These are phyloP conservation scores for Scotopteryx bipunctaria DNA, from an alignment of 2,888 invertebrate species.

Conservation along the genomic window DNA sequence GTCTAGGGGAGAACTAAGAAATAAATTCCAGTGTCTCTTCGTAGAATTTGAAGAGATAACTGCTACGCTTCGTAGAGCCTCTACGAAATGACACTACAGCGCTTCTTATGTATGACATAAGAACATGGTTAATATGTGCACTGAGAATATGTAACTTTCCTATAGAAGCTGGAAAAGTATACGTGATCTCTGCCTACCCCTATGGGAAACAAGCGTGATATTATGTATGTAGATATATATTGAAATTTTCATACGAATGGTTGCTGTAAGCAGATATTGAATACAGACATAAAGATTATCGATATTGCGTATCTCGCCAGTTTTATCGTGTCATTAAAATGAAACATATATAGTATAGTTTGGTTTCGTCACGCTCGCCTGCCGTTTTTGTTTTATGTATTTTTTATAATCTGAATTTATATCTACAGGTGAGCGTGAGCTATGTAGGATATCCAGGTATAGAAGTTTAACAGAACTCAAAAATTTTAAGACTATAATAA, in stretches of 20 bases:
- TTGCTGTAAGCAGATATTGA: conserved; percentile 25
- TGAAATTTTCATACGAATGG: not conserved
- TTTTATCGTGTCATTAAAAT: conserved; percentile 75
- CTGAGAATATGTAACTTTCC: too few species aligned
- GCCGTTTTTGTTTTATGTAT: conserved; percentile 43
- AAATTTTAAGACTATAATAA: too few species aligned
- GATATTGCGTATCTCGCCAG: conserved; percentile 60
- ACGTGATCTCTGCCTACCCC: too few species aligned
- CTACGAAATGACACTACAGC: conserved; percentile 5
- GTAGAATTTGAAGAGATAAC: not conserved
- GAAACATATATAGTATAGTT: conserved; percentile 55
- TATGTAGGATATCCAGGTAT: too few species aligned
- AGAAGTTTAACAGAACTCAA: too few species aligned
- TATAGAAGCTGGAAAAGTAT: too few species aligned
- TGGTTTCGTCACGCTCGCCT: conserved; percentile 64
- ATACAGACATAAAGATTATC: conserved; percentile 54
- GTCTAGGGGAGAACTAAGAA: too few species aligned
- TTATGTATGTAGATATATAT: too few species aligned
- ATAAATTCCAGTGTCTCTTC: too few species aligned
- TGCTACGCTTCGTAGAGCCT: conserved; percentile 13
- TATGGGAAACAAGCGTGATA: too few species aligned
- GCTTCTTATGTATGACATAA: too few species aligned
- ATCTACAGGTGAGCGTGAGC: not conserved
- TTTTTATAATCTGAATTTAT: conserved; percentile 45
- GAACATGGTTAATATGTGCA: too few species aligned